A percentile compares a stretch with the other conserved stretches of the same genome.
Conservation (phyloP, 23 tunicate genomes). For the Clavelina lepadiformis region DNA sequence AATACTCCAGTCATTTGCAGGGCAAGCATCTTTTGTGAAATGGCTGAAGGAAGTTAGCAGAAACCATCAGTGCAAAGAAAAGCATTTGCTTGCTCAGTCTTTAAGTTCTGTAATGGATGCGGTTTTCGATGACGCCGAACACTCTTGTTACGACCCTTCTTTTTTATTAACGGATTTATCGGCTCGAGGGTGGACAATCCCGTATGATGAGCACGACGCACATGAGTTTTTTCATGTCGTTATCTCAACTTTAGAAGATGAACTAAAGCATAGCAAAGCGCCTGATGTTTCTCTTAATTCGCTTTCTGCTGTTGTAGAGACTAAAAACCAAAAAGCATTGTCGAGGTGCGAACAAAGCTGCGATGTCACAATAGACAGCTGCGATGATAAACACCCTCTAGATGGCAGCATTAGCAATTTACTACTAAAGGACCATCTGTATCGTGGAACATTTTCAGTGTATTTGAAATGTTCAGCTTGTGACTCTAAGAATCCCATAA, state of each 20-base stretch:
- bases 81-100: slow-evolving; percentile 9
- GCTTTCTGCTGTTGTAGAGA: not conserved
- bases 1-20: slow-evolving; percentile 53
- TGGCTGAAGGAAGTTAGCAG: slow-evolving; percentile 9
- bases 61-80: not conserved
- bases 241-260: slow-evolving; percentile 56
- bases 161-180: slow-evolving; percentile 31
- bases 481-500: slow-evolving; percentile 50
- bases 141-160: slow-evolving; percentile 27
- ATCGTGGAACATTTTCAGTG: slow-evolving; percentile 52
- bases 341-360: not conserved
- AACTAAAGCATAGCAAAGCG: slow-evolving; percentile 11
- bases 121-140: not conserved
- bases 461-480: slow-evolving; percentile 47
- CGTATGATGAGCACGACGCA: slow-evolving; percentile 85
- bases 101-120: slow-evolving; percentile 9
- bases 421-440: slow-evolving; percentile 1
- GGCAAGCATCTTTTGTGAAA: slow-evolving; percentile 5
- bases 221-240: slow-evolving; percentile 86
- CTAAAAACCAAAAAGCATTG: not conserved
- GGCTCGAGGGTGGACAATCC: slow-evolving; percentile 67
- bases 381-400: not conserved
- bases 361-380: not conserved
- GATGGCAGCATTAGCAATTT: too few relatives aligned
- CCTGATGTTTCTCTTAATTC: not conserved